Conservation (phyloP, 2,888 invertebrate species). For the Oxycera nigricornis region DNA sequence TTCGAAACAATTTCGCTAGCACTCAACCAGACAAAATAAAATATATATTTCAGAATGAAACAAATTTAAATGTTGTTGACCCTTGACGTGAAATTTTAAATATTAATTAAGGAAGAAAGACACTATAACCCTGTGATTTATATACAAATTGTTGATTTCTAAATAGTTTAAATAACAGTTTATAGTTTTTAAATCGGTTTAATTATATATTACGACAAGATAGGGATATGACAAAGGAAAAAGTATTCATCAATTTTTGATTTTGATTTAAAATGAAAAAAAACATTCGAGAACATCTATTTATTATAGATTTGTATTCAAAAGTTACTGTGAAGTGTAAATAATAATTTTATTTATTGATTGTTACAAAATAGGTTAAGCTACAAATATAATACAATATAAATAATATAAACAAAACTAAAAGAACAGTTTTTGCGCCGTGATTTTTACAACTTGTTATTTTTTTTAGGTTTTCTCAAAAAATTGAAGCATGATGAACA, state of each 20-base stretch:
- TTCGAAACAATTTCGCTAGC: too few species aligned
- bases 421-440: too few species aligned
- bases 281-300: constrained; percentile 2
- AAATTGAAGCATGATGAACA: too few species aligned
- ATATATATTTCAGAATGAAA: too few species aligned
- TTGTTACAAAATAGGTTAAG: constrained; percentile 27
- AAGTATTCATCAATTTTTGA: constrained; percentile 18
- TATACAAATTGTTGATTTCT: not conserved
- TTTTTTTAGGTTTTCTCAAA: too few species aligned
- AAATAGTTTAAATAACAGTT: not conserved
- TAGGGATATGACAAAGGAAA: not conserved
- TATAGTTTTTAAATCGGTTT: not conserved
- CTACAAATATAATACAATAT: not conserved
- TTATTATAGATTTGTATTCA: constrained; percentile 27
- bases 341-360: constrained; percentile 33
- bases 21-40: too few species aligned
- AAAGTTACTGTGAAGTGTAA: constrained; percentile 10
- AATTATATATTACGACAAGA: not conserved
- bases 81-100: too few species aligned
- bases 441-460: too few species aligned
- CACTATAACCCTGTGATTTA: constrained; percentile 30
- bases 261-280: constrained; percentile 31
- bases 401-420: too few species aligned
- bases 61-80: too few species aligned
- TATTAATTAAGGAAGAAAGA: constrained; percentile 18